These are phyloP conservation scores for Trachops cirrhosus DNA, from an alignment of 2,797 vertebrate genomes.

Conservation along the genomic window DNA sequence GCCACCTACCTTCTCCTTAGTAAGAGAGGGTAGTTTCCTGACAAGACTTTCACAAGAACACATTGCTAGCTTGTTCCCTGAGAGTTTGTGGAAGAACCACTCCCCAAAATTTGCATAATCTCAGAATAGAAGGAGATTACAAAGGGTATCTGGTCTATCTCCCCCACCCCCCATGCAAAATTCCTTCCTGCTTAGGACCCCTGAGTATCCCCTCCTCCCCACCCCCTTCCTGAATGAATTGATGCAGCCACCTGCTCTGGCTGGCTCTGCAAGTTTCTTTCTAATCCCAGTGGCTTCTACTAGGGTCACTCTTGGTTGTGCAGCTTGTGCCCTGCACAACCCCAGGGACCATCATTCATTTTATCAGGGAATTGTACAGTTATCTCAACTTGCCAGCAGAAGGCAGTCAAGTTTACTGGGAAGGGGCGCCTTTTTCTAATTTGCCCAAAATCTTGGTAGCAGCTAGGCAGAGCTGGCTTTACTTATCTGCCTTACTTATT, in stretches of 20 bases:
- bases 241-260: background rate
- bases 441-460: background rate
- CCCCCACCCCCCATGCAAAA: background rate
- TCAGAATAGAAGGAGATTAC: background rate
- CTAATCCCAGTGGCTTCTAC: background rate
- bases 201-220: background rate
- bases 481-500: background rate
- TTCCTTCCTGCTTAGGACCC: background rate
- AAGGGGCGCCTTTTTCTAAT: background rate
- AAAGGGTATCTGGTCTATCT: background rate
- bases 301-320: background rate
- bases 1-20: background rate
- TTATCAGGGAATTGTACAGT: background rate
- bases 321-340: background rate
- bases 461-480: background rate
- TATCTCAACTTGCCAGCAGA: background rate
- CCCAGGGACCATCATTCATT: background rate
- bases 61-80: background rate
- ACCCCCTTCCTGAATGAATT: background rate
- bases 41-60: background rate
- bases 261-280: background rate
- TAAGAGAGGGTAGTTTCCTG: background rate
- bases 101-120: background rate
- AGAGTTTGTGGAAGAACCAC: background rate
- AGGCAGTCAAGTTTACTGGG: background rate